Percentiles rank a stretch among this genome's conserved stretches.
Conservation (phyloP, 2,113 vertebrate species). For the Holacanthus passer region DNA sequence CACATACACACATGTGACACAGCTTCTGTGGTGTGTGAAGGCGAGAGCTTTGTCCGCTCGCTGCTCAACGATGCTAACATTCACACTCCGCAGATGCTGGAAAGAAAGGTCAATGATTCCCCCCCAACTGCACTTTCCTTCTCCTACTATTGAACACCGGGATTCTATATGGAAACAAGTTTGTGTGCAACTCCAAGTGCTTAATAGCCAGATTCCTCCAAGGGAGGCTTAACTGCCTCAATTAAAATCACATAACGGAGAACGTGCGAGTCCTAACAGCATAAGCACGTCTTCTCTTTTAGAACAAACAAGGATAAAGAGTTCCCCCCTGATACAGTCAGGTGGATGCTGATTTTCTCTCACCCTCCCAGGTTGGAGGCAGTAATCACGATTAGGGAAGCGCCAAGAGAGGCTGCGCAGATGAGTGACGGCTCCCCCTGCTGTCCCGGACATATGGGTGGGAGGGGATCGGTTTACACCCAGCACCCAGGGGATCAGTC, state of each 20-base stretch:
- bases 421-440: constrained; percentile 55
- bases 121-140: background rate
- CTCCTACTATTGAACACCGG: constrained; percentile 45
- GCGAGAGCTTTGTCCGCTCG: constrained; percentile 30
- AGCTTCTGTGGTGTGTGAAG: constrained; percentile 47
- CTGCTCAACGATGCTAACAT: constrained; percentile 74
- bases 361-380: constrained; percentile 37
- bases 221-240: constrained; percentile 74
- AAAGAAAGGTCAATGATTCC: constrained; percentile 57
- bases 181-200: constrained; percentile 57
- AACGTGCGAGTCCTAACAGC: constrained; percentile 53
- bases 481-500: constrained; percentile 47
- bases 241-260: constrained; percentile 79
- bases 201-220: constrained; percentile 65
- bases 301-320: constrained; percentile 75
- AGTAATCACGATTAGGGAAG: constrained; percentile 56
- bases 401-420: constrained; percentile 36
- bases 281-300: constrained; percentile 61
- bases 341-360: constrained; percentile 60
- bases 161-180: constrained; percentile 50
- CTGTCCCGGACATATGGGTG: constrained; percentile 59
- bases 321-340: constrained; percentile 55
- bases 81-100: constrained; percentile 50
- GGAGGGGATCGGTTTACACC: constrained; percentile 54
- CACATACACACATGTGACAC: background rate